Evolutionary conservation across 2,888 invertebrate species (phyloP).

Genomic region (Phanerotoma sp.): DNA sequence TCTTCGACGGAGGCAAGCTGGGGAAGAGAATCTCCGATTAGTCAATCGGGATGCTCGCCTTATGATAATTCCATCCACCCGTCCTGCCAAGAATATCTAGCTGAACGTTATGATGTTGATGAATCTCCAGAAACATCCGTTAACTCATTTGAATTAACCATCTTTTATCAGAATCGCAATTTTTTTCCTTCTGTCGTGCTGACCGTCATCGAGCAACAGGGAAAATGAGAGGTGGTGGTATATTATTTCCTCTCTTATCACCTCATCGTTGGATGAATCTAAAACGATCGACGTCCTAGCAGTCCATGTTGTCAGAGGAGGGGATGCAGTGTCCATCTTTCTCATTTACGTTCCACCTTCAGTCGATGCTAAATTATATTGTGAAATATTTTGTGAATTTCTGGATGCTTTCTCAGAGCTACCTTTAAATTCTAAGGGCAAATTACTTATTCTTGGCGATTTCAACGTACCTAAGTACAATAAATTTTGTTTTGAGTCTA

Average conservation of each 20-base stretch:
- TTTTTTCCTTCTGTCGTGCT: neutral
- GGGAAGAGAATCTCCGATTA: too few species aligned
- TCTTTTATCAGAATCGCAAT: neutral
- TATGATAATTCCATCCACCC: too few species aligned
- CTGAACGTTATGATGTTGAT: too few species aligned
- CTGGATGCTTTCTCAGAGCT: neutral
- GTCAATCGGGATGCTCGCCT: too few species aligned
- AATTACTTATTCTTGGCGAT: neutral
- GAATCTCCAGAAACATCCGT: too few species aligned
- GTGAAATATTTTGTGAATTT: too few species aligned
- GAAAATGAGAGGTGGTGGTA: neutral
- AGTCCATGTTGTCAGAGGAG: neutral
- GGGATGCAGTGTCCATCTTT: neutral
- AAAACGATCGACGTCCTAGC: neutral
- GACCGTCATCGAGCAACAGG: neutral
- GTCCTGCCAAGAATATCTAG: too few species aligned
- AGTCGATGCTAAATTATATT: neutral
- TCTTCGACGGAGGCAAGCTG: too few species aligned
- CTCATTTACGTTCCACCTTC: neutral
- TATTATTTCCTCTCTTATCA: neutral
- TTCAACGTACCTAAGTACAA: neutral
- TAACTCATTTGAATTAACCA: too few species aligned
- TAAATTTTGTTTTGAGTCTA: too few species aligned
- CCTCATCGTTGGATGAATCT: neutral
- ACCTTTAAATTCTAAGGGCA: neutral